Conservation (phyloP, 2,797 vertebrate species). For the Danio albolineatus region DNA sequence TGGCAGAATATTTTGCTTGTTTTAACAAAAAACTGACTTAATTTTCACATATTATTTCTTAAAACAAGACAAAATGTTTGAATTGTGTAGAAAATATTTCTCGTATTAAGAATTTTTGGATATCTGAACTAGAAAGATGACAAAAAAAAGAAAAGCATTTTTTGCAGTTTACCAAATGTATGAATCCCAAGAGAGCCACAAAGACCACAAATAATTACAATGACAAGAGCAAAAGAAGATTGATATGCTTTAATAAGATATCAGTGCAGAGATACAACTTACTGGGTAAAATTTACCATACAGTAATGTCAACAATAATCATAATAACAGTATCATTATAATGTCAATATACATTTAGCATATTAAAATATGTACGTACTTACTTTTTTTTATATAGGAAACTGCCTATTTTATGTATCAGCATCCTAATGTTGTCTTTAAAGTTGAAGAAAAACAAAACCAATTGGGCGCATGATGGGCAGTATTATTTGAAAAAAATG, state of each 20-base stretch:
- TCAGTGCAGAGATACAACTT: conserved; percentile 98
- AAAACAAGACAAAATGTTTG: too few species aligned
- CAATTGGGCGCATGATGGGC: conserved; percentile 57
- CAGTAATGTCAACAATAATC: conserved; percentile 82
- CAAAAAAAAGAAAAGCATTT: too few species aligned
- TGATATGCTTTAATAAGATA: conserved; percentile 98
- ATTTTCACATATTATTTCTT: too few species aligned
- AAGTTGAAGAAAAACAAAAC: conserved; percentile 68
- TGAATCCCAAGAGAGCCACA: neutral
- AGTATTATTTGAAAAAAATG: neutral
- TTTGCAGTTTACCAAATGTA: too few species aligned
- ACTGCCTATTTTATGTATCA: conserved; percentile 43
- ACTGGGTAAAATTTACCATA: conserved; percentile 89
- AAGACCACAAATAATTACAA: neutral
- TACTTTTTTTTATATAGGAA: conserved; percentile 69
- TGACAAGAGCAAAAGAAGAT: conserved; percentile 72
- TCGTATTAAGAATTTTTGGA: too few species aligned
- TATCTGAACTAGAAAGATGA: too few species aligned
- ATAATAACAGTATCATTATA: conserved; percentile 71
- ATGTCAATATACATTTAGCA: conserved; percentile 87
- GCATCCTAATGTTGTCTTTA: conserved; percentile 78
- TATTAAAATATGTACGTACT: conserved; percentile 84
- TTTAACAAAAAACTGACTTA: too few species aligned
- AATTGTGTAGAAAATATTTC: too few species aligned
- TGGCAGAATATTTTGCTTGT: too few species aligned